Percentiles rank a stretch among this genome's conserved stretches.
Evolutionary conservation across 2,888 invertebrate species (phyloP).

Genomic region (Chrysomela aeneicollis): DNA sequence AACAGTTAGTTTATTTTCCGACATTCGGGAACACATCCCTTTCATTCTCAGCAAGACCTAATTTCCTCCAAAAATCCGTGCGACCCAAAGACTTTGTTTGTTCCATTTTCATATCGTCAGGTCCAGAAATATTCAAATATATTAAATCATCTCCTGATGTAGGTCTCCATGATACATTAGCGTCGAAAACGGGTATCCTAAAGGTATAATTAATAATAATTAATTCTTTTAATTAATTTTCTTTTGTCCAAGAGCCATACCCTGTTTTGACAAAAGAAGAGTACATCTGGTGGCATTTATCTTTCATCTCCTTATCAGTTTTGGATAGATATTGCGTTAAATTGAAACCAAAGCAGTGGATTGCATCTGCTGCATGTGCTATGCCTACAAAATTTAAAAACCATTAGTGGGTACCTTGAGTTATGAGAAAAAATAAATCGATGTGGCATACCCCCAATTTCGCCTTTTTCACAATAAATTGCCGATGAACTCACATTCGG

Average conservation of each 20-base stretch:
- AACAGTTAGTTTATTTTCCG: too few relatives aligned
- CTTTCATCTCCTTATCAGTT: constrained; percentile 44
- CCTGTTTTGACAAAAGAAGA: background rate
- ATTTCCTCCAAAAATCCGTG: constrained; percentile 40
- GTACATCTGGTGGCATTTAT: constrained; percentile 38
- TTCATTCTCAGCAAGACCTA: constrained; percentile 1
- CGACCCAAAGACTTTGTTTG: constrained; percentile 32
- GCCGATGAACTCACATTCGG: background rate
- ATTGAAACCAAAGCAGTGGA: constrained; percentile 35
- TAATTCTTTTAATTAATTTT: background rate
- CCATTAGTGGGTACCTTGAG: background rate
- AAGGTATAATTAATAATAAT: constrained; percentile 19
- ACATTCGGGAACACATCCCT: background rate
- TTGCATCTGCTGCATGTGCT: constrained; percentile 44
- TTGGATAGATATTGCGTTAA: constrained; percentile 25
- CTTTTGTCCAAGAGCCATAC: background rate
- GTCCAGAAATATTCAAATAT: constrained; percentile 38
- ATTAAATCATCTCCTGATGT: constrained; percentile 31
- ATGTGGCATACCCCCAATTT: constrained; percentile 24
- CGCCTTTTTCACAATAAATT: background rate
- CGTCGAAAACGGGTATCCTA: constrained; percentile 40
- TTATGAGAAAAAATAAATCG: background rate
- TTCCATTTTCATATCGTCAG: constrained; percentile 38
- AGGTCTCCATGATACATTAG: constrained; percentile 38
- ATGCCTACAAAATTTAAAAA: constrained; percentile 38